Base-by-base conservation (phyloP, 1,140 invertebrate genomes). In the Neodiprion lecontei region DNA sequence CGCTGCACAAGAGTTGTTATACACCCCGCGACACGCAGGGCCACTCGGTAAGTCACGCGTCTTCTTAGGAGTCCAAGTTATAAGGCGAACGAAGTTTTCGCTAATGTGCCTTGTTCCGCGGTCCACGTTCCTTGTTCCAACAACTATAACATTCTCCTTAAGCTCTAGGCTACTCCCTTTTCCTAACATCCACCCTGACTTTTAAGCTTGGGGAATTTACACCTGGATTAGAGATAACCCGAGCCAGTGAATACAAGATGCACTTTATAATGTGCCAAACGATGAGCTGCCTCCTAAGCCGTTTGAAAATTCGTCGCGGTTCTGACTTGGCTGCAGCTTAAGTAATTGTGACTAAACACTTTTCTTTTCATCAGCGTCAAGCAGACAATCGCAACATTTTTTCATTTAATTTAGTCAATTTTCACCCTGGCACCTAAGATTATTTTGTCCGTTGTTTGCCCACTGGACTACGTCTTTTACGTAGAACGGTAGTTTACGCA, bases 31-130 rank as follows among this genome's bases (percentile, higher is more conserved):
- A 61, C 53, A 61, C 53, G 53, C 53, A 17, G 53, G 53, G 53
- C 53, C 11, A 61, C 8, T 61, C 53, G 53, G 53, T 61, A 61
- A 61, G 53, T 61, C 53, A 61, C 53, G 74, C 75, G 82, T 80
- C 79, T 80, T 81, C 78, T 74, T 78, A 74, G 73, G 76, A 84
- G 80, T 86, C 80, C 79, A 81, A 78, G 28, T 69, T 69, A 69
- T 47, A 47, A 47, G 14, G 68, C 61, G 14, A 83, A 79, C 78
- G 78, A 85, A 88, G 86, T 88, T 88, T 87, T 85, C 86, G 85
- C 85, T 88, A 88, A 88, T 87, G 86, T 82, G 80, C 75, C 86
- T 87, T 86, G 84, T 61, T 61, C 53, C 87, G 86, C 84, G 85
- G 84, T 84, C 87, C 87, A 88, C 86, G 86, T 82, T 81, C 75